Conservation (phyloP, 2,888 invertebrate species). For the Ochlodes sylvanus region DNA sequence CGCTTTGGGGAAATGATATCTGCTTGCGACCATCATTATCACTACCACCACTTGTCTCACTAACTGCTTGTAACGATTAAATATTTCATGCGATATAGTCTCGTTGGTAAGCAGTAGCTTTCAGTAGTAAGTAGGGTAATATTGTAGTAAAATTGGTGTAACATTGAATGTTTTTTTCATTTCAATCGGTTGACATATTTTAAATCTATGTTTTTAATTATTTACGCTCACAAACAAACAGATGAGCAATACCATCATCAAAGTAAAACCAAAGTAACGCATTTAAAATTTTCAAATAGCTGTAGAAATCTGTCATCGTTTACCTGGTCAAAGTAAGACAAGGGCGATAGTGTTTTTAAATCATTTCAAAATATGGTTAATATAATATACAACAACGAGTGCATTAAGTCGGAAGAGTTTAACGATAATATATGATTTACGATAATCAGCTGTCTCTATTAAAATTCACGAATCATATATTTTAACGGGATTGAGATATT, state of each 20-base stretch:
- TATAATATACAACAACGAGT: conserved; percentile 20
- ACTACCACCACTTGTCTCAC: not conserved
- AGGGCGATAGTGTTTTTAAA: conserved; percentile 5
- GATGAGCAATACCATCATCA: too few relatives aligned
- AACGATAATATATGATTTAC: conserved; percentile 10
- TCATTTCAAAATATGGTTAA: conserved; percentile 14
- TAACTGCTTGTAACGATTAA: not conserved
- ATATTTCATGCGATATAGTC: not conserved
- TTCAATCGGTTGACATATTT: too few relatives aligned
- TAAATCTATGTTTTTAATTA: too few relatives aligned
- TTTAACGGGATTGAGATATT: not conserved
- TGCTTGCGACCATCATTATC: conserved; percentile 20
- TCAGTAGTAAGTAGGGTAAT: too few relatives aligned
- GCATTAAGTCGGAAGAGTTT: conserved; percentile 18
- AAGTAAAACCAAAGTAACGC: too few relatives aligned
- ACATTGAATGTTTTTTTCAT: too few relatives aligned
- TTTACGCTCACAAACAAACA: too few relatives aligned
- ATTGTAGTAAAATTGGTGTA: too few relatives aligned
- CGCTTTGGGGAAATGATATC: conserved; percentile 24
- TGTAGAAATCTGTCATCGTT: not conserved
- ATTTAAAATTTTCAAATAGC: not conserved
- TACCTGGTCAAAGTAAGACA: not conserved
- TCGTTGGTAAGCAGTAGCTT: too few relatives aligned
- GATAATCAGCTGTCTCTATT: conserved; percentile 12
- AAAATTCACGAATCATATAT: not conserved